A percentile compares a stretch with the other conserved stretches of the same genome.
phyloP scores from a whole-genome alignment of 2,113 vertebrate species.

The Mastomys coucha region DNA sequence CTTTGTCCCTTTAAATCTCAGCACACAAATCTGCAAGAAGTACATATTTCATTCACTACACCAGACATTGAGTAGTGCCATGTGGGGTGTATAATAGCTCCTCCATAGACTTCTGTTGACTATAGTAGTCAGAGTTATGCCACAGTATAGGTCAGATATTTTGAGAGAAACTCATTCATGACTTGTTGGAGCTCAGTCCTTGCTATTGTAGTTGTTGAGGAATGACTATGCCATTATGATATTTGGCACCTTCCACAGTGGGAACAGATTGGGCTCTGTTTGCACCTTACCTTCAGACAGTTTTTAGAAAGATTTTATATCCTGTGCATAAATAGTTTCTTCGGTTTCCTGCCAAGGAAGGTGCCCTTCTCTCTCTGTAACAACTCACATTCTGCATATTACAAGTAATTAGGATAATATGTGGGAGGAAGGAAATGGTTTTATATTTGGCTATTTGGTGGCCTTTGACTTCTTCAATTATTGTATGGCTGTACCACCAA shows the following conservation, averaged over 20 bases:
- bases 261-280: background rate
- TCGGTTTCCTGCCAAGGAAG: conserved; percentile 19
- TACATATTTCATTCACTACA: background rate
- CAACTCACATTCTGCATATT: background rate
- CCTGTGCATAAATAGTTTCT: conserved; percentile 46
- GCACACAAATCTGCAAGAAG: background rate
- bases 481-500: background rate
- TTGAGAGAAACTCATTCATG: background rate
- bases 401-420: background rate
- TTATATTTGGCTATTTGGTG: background rate
- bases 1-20: background rate
- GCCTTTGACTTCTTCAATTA: background rate
- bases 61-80: background rate
- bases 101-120: background rate
- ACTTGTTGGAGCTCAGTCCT: background rate
- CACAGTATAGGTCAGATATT: background rate
- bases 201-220: background rate
- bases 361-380: background rate
- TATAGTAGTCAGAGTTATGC: background rate
- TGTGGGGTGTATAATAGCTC: background rate
- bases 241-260: background rate
- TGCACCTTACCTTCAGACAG: background rate
- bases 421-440: conserved; percentile 1
- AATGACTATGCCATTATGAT: background rate
- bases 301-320: conserved; percentile 10